Evolutionary conservation across 2,797 vertebrate species (phyloP), one percentile per base, ranked within the genome.

Genomic region (Peromyscus aztecus): DNA sequence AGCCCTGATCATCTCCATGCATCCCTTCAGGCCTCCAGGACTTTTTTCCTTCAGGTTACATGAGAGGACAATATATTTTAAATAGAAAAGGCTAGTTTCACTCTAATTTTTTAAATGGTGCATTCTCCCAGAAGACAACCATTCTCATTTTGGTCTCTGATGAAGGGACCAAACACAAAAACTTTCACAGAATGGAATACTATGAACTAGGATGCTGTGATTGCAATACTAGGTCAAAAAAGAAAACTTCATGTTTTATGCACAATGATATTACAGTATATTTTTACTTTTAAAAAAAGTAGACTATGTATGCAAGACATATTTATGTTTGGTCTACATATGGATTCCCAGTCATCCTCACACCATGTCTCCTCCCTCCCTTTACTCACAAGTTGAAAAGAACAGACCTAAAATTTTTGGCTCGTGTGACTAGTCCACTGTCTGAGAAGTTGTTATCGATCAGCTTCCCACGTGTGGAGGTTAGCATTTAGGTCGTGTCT

Each of bases 121-220:
- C 40, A 77, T n/a, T 2, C 0, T 82, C 31, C 17, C 40, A 31
- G 1, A 37, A 63, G 52, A 82, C 6, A 86, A 91, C 69, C 31
- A 87, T 71, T 89, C 2, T 27, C 75, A 93, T 59, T 85, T 96
- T 61, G 61, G 3, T 69, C 52, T 87, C 67, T 90, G 21, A 65
- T 93, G 34, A 93, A 87, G 17, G 91, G 83, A 96, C 49, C 49
- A 91, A 90, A 93, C 83, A 67, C 14, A 88, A 52, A 92, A 95
- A 4, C 0, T 7, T 65, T 78, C 40, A 49, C 27, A 65, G 59
- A 65, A 63, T 65, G 57, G 31, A 78, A 34, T 61, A 24, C 55
- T n/a, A 17, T 76, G 40, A 63, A 63, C 23, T 77, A 6, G 61
- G 55, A 46, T 46, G 31, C 57, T 43, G 14, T 67, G 69, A 85